Conservation (phyloP, 2,888 invertebrate genomes). For the Pristionchus maxplancki region DNA sequence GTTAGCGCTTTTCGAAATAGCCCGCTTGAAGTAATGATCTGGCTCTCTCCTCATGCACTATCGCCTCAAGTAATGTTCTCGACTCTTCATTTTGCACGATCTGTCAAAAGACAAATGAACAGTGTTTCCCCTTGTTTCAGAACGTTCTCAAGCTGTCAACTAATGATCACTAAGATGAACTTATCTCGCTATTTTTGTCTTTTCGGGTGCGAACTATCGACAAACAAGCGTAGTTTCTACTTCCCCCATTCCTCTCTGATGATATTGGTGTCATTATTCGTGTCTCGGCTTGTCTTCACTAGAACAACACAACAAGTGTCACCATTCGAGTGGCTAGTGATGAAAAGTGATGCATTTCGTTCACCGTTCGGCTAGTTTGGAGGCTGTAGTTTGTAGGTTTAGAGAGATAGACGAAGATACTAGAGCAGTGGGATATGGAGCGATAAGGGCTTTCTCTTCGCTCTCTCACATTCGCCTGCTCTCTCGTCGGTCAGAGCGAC, state of each 20-base stretch:
- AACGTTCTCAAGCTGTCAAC: no score
- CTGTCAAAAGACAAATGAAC: neutral
- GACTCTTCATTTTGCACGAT: no score
- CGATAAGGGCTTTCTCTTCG: neutral
- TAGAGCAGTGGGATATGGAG: neutral
- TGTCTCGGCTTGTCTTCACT: neutral
- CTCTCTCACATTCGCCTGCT: neutral
- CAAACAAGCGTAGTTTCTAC: no score
- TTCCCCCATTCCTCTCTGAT: neutral
- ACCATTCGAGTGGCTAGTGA: neutral
- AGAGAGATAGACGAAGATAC: neutral
- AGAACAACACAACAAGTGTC: neutral
- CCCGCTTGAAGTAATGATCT: no score
- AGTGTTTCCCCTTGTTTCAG: no score
- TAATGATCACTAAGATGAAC: no score
- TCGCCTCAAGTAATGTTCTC: no score
- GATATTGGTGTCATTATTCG: neutral
- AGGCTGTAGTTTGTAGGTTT: neutral
- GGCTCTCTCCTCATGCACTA: neutral
- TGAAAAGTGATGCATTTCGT: slow-evolving; percentile 29
- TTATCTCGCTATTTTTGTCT: no score
- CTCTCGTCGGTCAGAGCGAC: neutral
- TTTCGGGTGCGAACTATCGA: no score
- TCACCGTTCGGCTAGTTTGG: neutral
- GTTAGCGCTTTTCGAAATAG: neutral